A percentile compares a stretch with the other conserved stretches of the same genome.
These are phyloP conservation scores for Maniola jurtina DNA, from an alignment of 1,140 invertebrate genomes.

Conservation along the genomic window DNA sequence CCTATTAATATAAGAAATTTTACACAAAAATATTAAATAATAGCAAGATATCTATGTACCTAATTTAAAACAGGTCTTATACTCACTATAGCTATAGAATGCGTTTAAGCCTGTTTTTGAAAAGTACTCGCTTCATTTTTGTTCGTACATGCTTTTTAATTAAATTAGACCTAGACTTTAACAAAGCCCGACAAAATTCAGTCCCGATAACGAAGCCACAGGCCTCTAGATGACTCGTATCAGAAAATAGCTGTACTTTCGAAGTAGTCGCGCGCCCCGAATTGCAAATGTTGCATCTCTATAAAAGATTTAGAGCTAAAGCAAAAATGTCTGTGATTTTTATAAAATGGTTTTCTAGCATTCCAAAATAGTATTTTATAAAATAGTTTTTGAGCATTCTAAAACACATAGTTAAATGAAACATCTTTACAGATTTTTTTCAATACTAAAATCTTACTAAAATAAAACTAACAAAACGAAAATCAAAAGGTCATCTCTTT, in stretches of 20 bases:
- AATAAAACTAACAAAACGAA: too few relatives aligned
- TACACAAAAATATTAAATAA: background rate
- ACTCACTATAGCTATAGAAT: too few relatives aligned
- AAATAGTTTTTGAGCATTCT: background rate
- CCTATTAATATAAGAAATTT: background rate
- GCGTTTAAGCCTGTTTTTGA: background rate
- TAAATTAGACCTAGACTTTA: background rate
- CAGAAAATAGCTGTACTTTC: slow-evolving; percentile 18
- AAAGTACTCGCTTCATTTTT: background rate
- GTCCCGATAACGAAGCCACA: slow-evolving; percentile 21
- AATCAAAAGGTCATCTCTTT: too few relatives aligned
- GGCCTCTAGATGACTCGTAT: slow-evolving; percentile 11
- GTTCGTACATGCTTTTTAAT: background rate
- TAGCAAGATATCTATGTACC: too few relatives aligned
- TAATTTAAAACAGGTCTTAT: too few relatives aligned
- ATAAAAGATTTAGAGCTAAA: background rate
- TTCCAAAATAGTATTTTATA: background rate
- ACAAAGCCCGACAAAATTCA: background rate
- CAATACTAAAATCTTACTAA: too few relatives aligned
- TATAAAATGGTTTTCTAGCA: background rate
- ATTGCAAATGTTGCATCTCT: background rate
- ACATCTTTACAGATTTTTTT: too few relatives aligned
- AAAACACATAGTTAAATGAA: too few relatives aligned
- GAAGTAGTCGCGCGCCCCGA: background rate
- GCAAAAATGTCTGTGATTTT: slow-evolving; percentile 8